Base-by-base conservation (phyloP, 2,888 invertebrate genomes). In the Petrolisthes cinctipes region DNA sequence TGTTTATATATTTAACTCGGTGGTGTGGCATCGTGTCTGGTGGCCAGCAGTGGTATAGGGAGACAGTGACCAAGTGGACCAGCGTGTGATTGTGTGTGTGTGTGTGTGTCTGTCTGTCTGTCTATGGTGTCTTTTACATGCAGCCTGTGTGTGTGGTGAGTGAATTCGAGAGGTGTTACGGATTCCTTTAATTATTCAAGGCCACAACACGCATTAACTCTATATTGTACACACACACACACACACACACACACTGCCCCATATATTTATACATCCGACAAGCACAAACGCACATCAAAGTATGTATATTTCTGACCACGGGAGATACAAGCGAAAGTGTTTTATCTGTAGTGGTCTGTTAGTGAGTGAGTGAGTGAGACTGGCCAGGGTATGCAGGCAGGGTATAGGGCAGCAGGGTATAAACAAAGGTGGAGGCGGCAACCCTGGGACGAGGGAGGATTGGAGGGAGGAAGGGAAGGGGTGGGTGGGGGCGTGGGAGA, bases 321-420 rank as follows among this genome's bases (percentile, higher is more conserved):
- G 57, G 14, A 17, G n/a, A 82, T 56, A 82, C 66, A 53, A 14
- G n/a, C 51, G n/a, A 4, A 82, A 66, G 37, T 37, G 37, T 37
- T 37, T 37, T 37, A 37, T 37, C 7, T 51, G 7, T 37, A 71
- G n/a, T 23, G 54, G 66, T 23, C 9, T 1, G 7, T 79, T 3
- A 66, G 82, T 23, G 71, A 71, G 82, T 17, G 71, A 71, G 82
- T 9, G 82, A 82, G 68, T 71, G 82, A 68, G 68, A 76, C 1
- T 37, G 76, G 37, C 11, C 11, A 9, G 9, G 14, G 51, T 23
- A 23, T 37, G 37, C 37, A 23, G 80, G 23, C 23, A 80, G 17
- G 73, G 7, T 20, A n/a, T 73, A 6, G n/a, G 73, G 7, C 7
- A n/a, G 73, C n/a, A 73, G 73, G 23, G 73, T 17, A n/a, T 17